Evolutionary conservation across 2,797 vertebrate genomes (phyloP).

Genomic region (Sitta carolinensis): DNA sequence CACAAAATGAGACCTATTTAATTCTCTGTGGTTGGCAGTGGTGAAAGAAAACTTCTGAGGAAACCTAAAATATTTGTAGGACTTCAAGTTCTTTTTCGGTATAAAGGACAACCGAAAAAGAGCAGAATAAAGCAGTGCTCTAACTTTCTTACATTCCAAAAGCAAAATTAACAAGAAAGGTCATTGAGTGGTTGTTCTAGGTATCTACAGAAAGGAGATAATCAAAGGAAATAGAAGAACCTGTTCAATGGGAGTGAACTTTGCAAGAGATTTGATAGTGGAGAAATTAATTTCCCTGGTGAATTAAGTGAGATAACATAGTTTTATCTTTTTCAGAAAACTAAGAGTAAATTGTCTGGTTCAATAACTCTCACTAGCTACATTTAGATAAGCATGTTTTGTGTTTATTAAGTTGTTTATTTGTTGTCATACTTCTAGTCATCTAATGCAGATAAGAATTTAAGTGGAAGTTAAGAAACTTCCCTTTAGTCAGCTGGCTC

Average conservation of each 20-base stretch:
- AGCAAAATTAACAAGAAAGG: slow-evolving; percentile 81
- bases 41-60: not conserved
- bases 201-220: slow-evolving; percentile 84
- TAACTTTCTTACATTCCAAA: slow-evolving; percentile 40
- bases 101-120: slow-evolving; percentile 68
- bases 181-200: slow-evolving; percentile 81
- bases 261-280: slow-evolving; percentile 85
- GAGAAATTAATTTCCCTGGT: slow-evolving; percentile 96
- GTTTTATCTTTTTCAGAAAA: slow-evolving; percentile 91
- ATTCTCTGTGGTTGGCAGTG: not conserved
- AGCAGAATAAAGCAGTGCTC: not conserved
- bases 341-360: slow-evolving; percentile 88
- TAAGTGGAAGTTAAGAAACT: slow-evolving; percentile 71
- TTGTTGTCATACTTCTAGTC: slow-evolving; percentile 81
- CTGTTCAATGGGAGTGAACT: slow-evolving; percentile 82
- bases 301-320: slow-evolving; percentile 89
- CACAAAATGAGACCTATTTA: not conserved
- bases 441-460: slow-evolving; percentile 76
- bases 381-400: slow-evolving; percentile 82
- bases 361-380: slow-evolving; percentile 83
- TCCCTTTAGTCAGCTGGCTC: slow-evolving; percentile 68
- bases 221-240: slow-evolving; percentile 83
- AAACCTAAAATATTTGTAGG: not conserved
- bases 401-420: slow-evolving; percentile 89
- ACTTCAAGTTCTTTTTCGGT: not conserved